Conservation (phyloP, 1,140 invertebrate species). For the Spodoptera frugiperda region DNA sequence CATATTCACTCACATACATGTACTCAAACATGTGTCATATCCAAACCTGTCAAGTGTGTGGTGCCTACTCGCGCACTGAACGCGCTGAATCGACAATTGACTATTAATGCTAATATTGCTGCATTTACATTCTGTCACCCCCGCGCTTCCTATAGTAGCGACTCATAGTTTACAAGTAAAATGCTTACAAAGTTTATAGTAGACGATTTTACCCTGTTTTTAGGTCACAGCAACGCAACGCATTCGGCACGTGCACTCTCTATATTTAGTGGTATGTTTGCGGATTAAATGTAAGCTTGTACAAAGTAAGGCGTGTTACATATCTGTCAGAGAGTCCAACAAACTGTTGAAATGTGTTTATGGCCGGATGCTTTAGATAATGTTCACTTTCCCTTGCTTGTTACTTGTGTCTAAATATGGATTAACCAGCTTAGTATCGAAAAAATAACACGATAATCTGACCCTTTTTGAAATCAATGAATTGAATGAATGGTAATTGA, state of each 20-base stretch:
- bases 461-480: not conserved
- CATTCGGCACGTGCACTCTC: constrained; percentile 43
- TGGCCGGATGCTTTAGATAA: constrained; percentile 4
- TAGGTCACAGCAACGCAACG: constrained; percentile 63
- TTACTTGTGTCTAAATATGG: not conserved
- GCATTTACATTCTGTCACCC: constrained; percentile 63
- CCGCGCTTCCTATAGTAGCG: constrained; percentile 7
- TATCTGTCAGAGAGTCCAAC: not conserved
- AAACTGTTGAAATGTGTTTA: not conserved
- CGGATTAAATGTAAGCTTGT: constrained; percentile 3
- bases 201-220: constrained; percentile 60
- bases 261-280: constrained; percentile 19
- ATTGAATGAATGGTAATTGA: too few relatives aligned
- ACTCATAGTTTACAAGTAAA: constrained; percentile 51
- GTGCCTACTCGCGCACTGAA: constrained; percentile 55
- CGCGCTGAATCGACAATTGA: constrained; percentile 72
- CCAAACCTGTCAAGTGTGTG: constrained; percentile 65
- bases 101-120: constrained; percentile 73
- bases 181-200: constrained; percentile 60
- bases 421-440: not conserved
- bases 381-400: constrained; percentile 1
- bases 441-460: not conserved
- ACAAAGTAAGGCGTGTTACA: not conserved
- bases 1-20: constrained; percentile 55
- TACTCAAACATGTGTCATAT: constrained; percentile 76